phyloP scores from a whole-genome alignment of 2,113 vertebrate genomes.

The Alectura lathami region DNA sequence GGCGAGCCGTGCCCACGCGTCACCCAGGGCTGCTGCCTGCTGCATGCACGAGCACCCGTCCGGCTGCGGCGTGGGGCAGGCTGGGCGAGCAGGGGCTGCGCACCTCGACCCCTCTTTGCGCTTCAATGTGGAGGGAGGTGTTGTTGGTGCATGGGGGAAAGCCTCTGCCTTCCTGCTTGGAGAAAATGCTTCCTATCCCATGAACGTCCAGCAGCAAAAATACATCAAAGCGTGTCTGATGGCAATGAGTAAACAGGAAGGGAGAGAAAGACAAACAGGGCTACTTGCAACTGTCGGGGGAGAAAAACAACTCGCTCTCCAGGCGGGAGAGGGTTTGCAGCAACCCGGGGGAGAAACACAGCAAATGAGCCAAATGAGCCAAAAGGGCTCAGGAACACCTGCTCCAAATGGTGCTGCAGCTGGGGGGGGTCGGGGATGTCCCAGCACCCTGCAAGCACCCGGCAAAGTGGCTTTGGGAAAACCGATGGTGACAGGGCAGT shows the following conservation, averaged over 20 bases:
- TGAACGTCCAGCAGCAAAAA: neutral
- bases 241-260: slow-evolving; percentile 68
- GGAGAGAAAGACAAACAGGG: slow-evolving; percentile 54
- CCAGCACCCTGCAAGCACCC: neutral
- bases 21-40: neutral
- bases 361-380: neutral
- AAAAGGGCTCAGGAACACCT: neutral
- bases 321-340: slow-evolving; percentile 18
- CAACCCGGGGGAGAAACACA: neutral
- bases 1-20: neutral
- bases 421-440: neutral
- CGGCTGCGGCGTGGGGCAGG: neutral
- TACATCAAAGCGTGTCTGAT: slow-evolving; percentile 66
- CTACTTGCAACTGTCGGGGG: neutral
- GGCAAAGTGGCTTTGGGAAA: neutral
- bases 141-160: neutral
- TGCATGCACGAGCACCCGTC: neutral
- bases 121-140: neutral
- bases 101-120: neutral
- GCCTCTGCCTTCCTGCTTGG: neutral
- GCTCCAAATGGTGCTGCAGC: neutral
- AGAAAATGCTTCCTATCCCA: neutral
- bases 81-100: neutral
- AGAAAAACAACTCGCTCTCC: slow-evolving; percentile 26
- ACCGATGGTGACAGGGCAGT: neutral